Evolutionary conservation across 2,888 invertebrate species (phyloP), one percentile per base, ranked within the genome.

Genomic region (Hydriomena furcata): DNA sequence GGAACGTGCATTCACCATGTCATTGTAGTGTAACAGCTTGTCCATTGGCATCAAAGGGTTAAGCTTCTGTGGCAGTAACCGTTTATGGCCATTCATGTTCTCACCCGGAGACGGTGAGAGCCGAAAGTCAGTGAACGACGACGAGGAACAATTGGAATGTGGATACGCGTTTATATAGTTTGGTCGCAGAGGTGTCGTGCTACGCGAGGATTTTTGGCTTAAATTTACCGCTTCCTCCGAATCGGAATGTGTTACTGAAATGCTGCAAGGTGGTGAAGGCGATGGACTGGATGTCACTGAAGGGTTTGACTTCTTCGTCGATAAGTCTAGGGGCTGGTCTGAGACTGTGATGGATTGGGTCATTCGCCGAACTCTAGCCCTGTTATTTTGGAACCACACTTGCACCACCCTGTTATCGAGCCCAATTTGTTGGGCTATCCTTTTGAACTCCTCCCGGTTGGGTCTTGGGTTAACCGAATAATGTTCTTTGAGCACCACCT

Each of bases 301-400:
- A 10, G 76, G 73, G 49, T 79, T 88, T 3, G 92, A 93, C 65
- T 95, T 95, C 72, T 97, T 97, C 3, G 97, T 94, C 1, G 97
- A 97, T 63, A 99, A 91, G 84, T 99, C 98, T 47, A 99, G 86
- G 0, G 99, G 98, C 75, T 97, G 95, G 68, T 97, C 97, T 2
- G 85, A 76, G 34, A 76, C 68, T 1, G 79, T 69, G 17, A 79
- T 60, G 2, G 73, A 73, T 55, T 84, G 91, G 25, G 91, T 91
- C 83, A 93, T 80, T 63, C 97, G 93, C 35, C 97, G 93, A 72
- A 97, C 97, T 42, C 97, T 92, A 0, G 98, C 98, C 58, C 98
- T 92, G 60, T 96, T 97, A 80, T 98, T 98, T 88, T 98, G 98
- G 79, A 98, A 98, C 98, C 98, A 98, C 4, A 98, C 98, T 91